Evolutionary conservation across 2,797 vertebrate species (phyloP).

Genomic region (Trachurus trachurus): DNA sequence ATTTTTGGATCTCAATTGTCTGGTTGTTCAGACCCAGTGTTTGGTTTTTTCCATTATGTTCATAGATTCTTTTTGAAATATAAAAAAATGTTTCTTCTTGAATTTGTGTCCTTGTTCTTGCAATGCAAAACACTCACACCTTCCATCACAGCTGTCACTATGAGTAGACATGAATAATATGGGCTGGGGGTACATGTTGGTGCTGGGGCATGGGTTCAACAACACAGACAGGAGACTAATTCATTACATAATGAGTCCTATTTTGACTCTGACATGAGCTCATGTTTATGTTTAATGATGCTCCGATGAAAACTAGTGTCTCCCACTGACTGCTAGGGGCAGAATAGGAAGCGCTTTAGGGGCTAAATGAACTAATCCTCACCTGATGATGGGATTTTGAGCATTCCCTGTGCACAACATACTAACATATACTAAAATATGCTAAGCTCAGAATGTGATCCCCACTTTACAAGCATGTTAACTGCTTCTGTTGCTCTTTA

Average conservation of each 20-base stretch:
- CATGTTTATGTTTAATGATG: background rate
- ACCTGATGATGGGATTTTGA: background rate
- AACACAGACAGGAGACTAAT: background rate
- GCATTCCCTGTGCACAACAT: rapidly evolving
- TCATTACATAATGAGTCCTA: background rate
- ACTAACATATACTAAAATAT: background rate
- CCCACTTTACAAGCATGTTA: background rate
- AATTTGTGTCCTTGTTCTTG: constrained; percentile 72
- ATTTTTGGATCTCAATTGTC: constrained; percentile 89
- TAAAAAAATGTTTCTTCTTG: constrained; percentile 83
- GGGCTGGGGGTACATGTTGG: background rate
- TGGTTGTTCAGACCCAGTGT: constrained; percentile 84
- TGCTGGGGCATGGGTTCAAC: background rate
- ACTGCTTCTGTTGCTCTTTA: background rate
- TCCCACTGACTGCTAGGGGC: too few species aligned
- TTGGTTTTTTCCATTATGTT: constrained; percentile 84
- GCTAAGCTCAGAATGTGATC: constrained; percentile 2
- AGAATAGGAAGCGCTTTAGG: background rate
- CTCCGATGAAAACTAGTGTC: background rate
- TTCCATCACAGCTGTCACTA: background rate
- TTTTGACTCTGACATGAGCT: background rate
- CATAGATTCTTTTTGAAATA: constrained; percentile 83
- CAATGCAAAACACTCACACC: constrained; percentile 4
- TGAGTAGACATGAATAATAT: background rate
- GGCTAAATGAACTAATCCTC: background rate